A percentile compares a stretch with the other conserved stretches of the same genome.
Conservation (phyloP, 2,888 invertebrate species). For the Tipula helvola region DNA sequence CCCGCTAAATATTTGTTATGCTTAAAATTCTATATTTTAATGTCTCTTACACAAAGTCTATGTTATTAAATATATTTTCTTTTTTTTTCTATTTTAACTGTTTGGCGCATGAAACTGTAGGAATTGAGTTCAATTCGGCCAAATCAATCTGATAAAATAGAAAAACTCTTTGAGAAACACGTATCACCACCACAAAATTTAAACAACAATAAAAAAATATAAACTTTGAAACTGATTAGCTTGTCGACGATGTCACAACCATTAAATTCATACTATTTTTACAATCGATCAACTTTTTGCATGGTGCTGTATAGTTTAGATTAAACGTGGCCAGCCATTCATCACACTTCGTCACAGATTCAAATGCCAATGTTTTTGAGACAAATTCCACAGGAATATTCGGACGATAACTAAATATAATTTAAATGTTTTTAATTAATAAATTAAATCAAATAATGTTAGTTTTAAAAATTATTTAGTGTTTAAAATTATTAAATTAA, state of each 20-base stretch:
- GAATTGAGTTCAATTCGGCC: neutral
- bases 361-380: constrained; percentile 78
- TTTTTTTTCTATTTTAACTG: neutral
- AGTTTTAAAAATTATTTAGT: neutral
- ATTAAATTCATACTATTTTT: constrained; percentile 42
- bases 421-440: neutral
- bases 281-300: constrained; percentile 75
- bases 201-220: neutral
- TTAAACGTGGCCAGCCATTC: constrained; percentile 78
- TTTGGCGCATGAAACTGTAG: neutral
- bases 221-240: neutral
- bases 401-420: constrained; percentile 79
- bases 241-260: neutral
- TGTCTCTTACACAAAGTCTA: neutral
- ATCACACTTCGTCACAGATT: constrained; percentile 66
- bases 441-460: constrained; percentile 8
- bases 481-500: neutral
- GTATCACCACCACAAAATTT: neutral
- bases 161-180: neutral
- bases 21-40: neutral
- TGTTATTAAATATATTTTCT: neutral
- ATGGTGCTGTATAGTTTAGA: constrained; percentile 56
- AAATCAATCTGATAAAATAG: neutral
- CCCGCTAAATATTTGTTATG: neutral
- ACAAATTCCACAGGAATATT: constrained; percentile 78